A percentile compares a stretch with the other conserved stretches of the same genome.
phyloP scores from a whole-genome alignment of 37 sponge, comb jelly and placozoan species.

The Geodia barretti region DNA sequence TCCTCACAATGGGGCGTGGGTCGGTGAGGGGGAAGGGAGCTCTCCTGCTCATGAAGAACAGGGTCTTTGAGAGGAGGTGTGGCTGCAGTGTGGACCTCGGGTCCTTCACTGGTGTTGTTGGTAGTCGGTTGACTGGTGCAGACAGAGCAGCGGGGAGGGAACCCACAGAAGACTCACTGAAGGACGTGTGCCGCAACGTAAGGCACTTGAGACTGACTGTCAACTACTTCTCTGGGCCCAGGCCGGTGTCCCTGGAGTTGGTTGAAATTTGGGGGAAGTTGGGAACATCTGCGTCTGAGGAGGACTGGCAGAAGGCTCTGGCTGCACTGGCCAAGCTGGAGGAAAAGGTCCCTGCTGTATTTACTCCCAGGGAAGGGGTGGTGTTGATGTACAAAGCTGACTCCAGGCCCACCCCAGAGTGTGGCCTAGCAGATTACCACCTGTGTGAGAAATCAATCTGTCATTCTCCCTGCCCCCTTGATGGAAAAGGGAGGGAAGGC shows the following conservation, averaged over 20 bases:
- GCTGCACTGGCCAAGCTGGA: not conserved
- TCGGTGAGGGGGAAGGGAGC: not conserved
- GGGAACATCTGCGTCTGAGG: not conserved
- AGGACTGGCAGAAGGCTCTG: not conserved
- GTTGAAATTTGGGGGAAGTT: slow-evolving; percentile 61
- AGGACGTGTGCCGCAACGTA: not conserved
- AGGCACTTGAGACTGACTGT: slow-evolving; percentile 20
- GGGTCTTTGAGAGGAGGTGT: slow-evolving; percentile 1
- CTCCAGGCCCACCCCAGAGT: not conserved
- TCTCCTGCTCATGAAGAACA: slow-evolving; percentile 30
- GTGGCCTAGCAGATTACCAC: not conserved
- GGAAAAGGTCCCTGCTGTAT: not conserved
- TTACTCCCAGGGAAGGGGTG: not conserved
- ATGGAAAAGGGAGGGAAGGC: too few species aligned
- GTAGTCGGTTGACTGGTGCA: slow-evolving; percentile 19
- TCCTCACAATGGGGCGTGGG: not conserved
- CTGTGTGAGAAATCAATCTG: not conserved
- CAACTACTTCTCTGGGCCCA: slow-evolving; percentile 24
- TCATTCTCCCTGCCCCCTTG: too few species aligned
- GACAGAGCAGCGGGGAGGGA: not conserved
- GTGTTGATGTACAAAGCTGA: not conserved
- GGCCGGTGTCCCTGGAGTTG: slow-evolving; percentile 37
- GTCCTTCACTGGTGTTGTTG: not conserved
- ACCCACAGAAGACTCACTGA: slow-evolving; percentile 30
- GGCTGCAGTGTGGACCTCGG: not conserved